A percentile compares a stretch with the other conserved stretches of the same genome.
Conservation (phyloP, 2,797 vertebrate genomes). For the Girardinus metallicus region DNA sequence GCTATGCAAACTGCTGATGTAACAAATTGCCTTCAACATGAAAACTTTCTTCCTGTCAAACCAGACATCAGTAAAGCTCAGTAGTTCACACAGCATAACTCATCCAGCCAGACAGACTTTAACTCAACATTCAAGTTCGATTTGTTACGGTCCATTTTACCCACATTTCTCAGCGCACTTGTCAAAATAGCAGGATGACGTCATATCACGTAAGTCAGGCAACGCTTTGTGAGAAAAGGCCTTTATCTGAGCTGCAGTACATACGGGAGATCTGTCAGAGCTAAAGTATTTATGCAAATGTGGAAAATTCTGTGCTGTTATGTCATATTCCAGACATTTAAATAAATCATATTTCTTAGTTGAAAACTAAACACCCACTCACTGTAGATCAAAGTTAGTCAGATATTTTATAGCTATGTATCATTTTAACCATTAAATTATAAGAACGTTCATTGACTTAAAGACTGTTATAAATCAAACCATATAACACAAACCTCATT, state of each 20-base stretch:
- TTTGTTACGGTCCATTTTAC: slow-evolving; percentile 15
- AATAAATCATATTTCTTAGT: slow-evolving; percentile 9
- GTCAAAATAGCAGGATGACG: slow-evolving; percentile 15
- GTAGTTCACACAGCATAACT: slow-evolving; percentile 16
- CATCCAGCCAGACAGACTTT: slow-evolving; percentile 2
- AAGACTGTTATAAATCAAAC: background rate
- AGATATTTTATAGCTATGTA: background rate
- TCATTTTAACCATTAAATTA: background rate
- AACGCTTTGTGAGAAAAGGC: background rate
- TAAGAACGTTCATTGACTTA: background rate
- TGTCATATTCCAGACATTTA: slow-evolving; percentile 6
- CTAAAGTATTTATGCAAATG: slow-evolving; percentile 15
- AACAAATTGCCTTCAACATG: background rate
- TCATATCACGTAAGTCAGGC: background rate
- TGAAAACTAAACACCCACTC: slow-evolving; percentile 12
- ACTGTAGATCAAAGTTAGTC: background rate
- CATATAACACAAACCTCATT: background rate
- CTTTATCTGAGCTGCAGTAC: slow-evolving; percentile 3
- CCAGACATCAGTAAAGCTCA: slow-evolving; percentile 4
- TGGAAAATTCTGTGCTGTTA: slow-evolving; percentile 34
- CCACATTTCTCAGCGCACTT: slow-evolving; percentile 6
- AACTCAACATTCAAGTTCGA: slow-evolving; percentile 12
- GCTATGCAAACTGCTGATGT: background rate
- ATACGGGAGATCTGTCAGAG: slow-evolving; percentile 22
- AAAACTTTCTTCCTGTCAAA: background rate